These are phyloP conservation scores for Melanerpes aurifrons DNA, from an alignment of 2,113 vertebrate genomes.

Conservation along the genomic window DNA sequence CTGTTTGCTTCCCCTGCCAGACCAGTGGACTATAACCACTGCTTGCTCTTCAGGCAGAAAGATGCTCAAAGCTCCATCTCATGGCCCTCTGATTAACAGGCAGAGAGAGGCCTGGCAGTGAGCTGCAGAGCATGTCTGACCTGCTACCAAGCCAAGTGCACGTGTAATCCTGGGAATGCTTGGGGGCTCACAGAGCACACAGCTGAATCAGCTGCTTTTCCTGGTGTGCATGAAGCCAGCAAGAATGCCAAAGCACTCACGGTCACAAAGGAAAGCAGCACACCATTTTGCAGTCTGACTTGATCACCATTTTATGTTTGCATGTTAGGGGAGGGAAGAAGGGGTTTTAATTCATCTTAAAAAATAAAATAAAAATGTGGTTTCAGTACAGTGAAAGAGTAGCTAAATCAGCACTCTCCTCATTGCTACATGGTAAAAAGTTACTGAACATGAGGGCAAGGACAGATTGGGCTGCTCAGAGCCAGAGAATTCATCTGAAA, in stretches of 20 bases:
- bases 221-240: fast-evolving
- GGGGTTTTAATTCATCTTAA: not conserved
- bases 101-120: not conserved
- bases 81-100: not conserved
- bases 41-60: not conserved
- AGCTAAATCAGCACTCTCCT: not conserved
- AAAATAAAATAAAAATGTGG: not conserved
- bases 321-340: too few relatives aligned
- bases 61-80: not conserved
- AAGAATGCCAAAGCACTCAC: not conserved
- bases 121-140: not conserved
- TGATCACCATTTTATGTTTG: not conserved
- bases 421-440: not conserved
- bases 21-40: not conserved
- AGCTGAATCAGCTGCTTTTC: not conserved
- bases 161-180: not conserved
- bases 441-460: not conserved
- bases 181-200: fast-evolving
- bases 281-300: not conserved
- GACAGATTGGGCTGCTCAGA: not conserved
- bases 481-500: not conserved
- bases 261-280: not conserved
- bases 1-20: not conserved
- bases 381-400: not conserved
- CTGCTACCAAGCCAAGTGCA: not conserved